Evolutionary conservation across 2,888 invertebrate species (phyloP), one percentile per base, ranked within the genome.

Genomic region (Plebejus anna): DNA sequence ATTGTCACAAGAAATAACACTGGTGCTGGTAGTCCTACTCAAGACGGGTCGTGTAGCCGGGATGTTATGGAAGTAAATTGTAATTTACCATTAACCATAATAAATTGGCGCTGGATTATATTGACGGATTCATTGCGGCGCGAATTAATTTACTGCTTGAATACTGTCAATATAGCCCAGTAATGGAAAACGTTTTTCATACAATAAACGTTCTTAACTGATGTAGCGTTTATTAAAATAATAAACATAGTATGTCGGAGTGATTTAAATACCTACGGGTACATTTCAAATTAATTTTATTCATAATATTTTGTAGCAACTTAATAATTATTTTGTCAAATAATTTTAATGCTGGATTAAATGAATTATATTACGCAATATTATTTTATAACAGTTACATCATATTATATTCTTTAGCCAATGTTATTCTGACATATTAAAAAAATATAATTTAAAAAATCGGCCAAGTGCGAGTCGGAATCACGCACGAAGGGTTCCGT

Each of bases 61-160:
- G 32, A 5, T 32, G 4, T 66, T 70, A 51, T 75, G 59, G 72
- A 59, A 76, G 59, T 72, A 42, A 72, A 76, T 72, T 76, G 72
- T 76, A 55, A 73, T 72, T 72, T 59, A 47, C 76, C 72, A 76
- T 57, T 76, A 76, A 76, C 72, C 71, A 59, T 76, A 76, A 76
- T 76, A 76, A 76, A 76, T 76, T 72, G 72, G 57, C 32, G 59
- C 71, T 51, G 76, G 76, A 76, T 76, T 76, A 76, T 59, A 76
- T 76, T 76, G 76, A 76, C 76, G 72, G 61, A 76, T 76, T 59
- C 76, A 32, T 72, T 71, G 47, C 72, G 61, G 76, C 59, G 72
- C 72, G 72, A 76, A 76, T 76, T 76, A 76, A 73, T 72, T 76
- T 76, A 76, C 72, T 72, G 47, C 72, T 61, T 32, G 32, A 66